phyloP scores from a whole-genome alignment of 2,797 vertebrate genomes.

The Aselliscus stoliczkanus region DNA sequence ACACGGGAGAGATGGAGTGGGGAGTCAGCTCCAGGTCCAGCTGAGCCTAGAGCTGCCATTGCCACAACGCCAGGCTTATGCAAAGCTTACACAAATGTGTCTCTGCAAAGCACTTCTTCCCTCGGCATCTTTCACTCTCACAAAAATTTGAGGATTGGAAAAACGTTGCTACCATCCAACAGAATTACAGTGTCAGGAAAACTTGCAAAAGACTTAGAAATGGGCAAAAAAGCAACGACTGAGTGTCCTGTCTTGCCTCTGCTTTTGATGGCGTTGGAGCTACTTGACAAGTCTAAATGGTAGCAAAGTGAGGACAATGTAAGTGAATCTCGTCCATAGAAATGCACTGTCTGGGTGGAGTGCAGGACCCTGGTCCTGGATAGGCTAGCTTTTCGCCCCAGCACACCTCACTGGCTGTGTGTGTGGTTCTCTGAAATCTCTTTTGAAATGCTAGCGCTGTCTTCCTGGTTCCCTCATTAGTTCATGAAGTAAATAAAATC shows the following conservation, averaged over 20 bases:
- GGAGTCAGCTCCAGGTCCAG: background rate
- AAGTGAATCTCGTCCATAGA: background rate
- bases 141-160: background rate
- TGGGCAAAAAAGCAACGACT: background rate
- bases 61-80: background rate
- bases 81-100: too few species aligned
- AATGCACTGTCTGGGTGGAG: too few species aligned
- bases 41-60: background rate
- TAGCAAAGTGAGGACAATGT: rapidly evolving
- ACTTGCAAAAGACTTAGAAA: background rate
- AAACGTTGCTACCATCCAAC: rapidly evolving
- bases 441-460: background rate
- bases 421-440: background rate
- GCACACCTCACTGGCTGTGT: rapidly evolving
- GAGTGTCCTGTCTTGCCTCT: background rate
- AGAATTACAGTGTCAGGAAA: background rate
- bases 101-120: background rate
- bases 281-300: background rate
- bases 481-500: background rate
- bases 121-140: rapidly evolving
- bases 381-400: too few species aligned
- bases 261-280: background rate
- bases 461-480: background rate
- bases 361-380: background rate
- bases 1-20: background rate